phyloP scores from a whole-genome alignment of 2,797 vertebrate species.

The Squalus acanthias region DNA sequence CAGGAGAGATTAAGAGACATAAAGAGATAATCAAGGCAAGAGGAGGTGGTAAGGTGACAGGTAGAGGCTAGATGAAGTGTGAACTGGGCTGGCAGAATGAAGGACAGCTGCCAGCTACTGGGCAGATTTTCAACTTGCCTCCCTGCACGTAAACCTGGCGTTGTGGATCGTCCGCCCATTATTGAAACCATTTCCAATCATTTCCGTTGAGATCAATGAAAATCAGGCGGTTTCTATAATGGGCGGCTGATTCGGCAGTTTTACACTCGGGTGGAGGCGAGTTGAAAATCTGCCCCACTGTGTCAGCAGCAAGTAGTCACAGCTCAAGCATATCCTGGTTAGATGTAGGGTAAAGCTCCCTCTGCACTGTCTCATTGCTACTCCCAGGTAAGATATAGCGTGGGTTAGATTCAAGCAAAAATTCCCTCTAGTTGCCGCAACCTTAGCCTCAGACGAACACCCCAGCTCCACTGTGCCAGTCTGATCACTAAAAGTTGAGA shows the following conservation, averaged over 20 bases:
- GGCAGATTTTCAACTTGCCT: neutral
- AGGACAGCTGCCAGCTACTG: too few species aligned
- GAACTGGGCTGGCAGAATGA: too few species aligned
- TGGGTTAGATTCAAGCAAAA: neutral
- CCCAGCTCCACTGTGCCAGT: neutral
- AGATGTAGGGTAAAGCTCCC: neutral
- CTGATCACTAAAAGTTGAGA: neutral
- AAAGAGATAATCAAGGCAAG: too few species aligned
- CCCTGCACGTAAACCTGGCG: neutral
- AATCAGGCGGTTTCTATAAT: neutral
- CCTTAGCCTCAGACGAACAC: neutral
- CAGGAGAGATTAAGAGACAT: too few species aligned
- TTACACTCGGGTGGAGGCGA: neutral
- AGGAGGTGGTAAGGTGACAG: too few species aligned
- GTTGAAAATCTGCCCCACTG: neutral
- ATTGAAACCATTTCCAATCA: neutral
- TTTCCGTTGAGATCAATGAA: neutral
- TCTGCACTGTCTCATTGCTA: neutral
- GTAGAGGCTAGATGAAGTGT: too few species aligned
- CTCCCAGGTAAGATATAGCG: neutral
- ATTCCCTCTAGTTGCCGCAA: neutral
- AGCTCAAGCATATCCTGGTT: neutral
- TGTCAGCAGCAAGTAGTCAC: neutral
- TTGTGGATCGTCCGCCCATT: neutral
- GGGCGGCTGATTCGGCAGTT: neutral